phyloP scores from a whole-genome alignment of 2,797 vertebrate species.

The Tolypeutes matacus region DNA sequence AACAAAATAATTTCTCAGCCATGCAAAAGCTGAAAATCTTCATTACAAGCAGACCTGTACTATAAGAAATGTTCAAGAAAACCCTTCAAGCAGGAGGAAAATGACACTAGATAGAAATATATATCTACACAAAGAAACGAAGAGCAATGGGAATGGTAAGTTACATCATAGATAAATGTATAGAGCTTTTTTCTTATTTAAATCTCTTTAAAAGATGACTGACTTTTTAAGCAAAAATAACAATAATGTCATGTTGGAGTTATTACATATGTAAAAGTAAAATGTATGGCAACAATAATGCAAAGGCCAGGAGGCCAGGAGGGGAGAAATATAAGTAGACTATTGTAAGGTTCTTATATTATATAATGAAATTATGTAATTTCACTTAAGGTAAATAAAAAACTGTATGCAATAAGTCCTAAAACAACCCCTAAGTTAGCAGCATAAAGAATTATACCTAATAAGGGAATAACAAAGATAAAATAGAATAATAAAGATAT shows the following conservation, averaged over 20 bases:
- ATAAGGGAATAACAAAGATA: neutral
- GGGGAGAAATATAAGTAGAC: neutral
- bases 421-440: neutral
- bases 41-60: neutral
- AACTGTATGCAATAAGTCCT: neutral
- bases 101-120: neutral
- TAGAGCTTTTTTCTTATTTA: neutral
- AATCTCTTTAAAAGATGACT: slow-evolving; percentile 8
- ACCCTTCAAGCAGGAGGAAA: neutral
- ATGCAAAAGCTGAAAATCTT: slow-evolving; percentile 9
- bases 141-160: neutral
- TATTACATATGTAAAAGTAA: neutral
- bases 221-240: no score
- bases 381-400: neutral
- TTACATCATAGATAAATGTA: neutral
- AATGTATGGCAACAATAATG: neutral
- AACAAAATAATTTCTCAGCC: neutral
- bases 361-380: neutral
- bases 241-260: neutral
- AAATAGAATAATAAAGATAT: slow-evolving; percentile 27
- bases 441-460: neutral
- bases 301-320: neutral
- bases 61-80: neutral
- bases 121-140: neutral
- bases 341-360: neutral